Conservation (phyloP, 2,797 vertebrate genomes). For the Cryptoprocta ferox region DNA sequence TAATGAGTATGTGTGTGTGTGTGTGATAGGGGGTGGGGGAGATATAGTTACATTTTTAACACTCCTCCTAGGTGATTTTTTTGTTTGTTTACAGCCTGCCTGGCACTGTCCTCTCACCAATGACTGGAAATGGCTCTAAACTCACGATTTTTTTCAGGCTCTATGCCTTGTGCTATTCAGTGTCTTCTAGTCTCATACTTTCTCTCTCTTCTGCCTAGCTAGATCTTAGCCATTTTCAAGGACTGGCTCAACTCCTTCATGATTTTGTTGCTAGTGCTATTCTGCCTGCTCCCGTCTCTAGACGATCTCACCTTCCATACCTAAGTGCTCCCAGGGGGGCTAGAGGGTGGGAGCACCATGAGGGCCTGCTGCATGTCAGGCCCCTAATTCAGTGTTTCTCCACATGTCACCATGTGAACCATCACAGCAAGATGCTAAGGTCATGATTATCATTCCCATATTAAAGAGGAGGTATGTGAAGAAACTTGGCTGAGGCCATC, state of each 20-base stretch:
- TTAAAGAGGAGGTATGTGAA: not conserved
- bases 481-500: not conserved
- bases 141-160: not conserved
- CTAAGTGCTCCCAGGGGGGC: not conserved
- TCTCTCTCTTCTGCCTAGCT: not conserved
- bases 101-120: not conserved
- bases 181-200: not conserved
- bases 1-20: not conserved
- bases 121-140: not conserved
- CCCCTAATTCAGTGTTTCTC: not conserved
- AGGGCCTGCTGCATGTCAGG: not conserved
- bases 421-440: not conserved
- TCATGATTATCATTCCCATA: not conserved
- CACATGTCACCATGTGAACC: not conserved
- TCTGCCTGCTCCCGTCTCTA: not conserved
- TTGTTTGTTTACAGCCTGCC: not conserved
- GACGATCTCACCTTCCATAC: not conserved
- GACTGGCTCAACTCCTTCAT: not conserved
- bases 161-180: not conserved
- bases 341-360: not conserved
- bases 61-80: not conserved
- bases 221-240: not conserved
- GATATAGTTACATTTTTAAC: not conserved
- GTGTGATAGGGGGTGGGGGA: not conserved
- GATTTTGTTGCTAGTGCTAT: not conserved